These are phyloP conservation scores for Oophaga sylvatica DNA, from an alignment of 2,797 vertebrate species.

Conservation along the genomic window DNA sequence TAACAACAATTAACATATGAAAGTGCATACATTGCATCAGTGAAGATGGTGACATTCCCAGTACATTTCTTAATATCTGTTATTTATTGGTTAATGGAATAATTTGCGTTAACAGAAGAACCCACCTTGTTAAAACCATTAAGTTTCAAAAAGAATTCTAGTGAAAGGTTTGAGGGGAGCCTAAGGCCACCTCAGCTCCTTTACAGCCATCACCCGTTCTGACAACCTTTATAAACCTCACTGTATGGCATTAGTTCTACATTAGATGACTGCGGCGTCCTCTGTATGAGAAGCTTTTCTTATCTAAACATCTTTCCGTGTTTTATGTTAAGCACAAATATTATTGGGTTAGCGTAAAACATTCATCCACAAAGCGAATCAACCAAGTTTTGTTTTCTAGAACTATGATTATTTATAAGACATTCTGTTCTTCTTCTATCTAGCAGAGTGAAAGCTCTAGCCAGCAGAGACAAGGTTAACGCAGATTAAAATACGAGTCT, in stretches of 20 bases:
- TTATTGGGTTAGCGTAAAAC: neutral
- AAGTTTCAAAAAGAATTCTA: neutral
- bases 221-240: neutral
- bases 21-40: no score
- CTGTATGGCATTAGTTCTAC: neutral
- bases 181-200: neutral
- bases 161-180: neutral
- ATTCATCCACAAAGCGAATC: neutral
- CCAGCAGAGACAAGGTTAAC: constrained; percentile 14
- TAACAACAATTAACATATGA: no score
- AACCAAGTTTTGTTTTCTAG: neutral
- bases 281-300: neutral
- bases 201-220: neutral
- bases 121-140: neutral
- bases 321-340: neutral
- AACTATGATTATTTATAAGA: neutral
- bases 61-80: no score
- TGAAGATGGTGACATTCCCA: no score
- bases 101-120: no score
- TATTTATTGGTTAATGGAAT: no score
- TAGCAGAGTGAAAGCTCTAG: no score
- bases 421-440: neutral
- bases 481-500: constrained; percentile 8
- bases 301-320: neutral
- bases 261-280: neutral